Evolutionary conservation across 2,888 invertebrate species (phyloP), one percentile per base, ranked within the genome.

Genomic region (Eupithecia pulchellata): DNA sequence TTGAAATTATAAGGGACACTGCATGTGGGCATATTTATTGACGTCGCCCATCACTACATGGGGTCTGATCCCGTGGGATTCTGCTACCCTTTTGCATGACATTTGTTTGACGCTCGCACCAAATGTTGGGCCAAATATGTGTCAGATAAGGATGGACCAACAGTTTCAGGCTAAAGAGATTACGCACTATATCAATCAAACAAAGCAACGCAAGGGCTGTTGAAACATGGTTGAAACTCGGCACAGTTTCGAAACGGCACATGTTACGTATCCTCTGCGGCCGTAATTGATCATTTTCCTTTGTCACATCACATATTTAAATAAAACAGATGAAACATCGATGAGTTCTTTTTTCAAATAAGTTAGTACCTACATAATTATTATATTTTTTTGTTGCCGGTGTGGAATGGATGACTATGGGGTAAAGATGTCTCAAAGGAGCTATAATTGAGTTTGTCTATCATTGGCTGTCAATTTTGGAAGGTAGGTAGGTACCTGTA

Each of bases 21-120:
- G 80, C 89, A 92, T 93, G 92, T 89, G 92, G 93, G 93, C 86
- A 88, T 80, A 92, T 90, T 61, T 91, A 91, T 91, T 86, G 83
- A 81, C 81, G 78, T 83, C 81, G 82, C 86, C 89, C 90, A 91
- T 91, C 91, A 86, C 93, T 82, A 84, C 89, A 90, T 89, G 93
- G 93, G 93, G 93, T 89, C 89, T 80, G 79, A 82, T 87, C 89
- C 93, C 93, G 92, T 93, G 93, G 92, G 92, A 93, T 86, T 87
- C 81, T 84, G 77, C 75, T 77, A 77, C 92, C 92, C 89, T 92
- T 88, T 79, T 75, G 11, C 66, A 60, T 64, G 62, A 58, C 61
- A 58, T 68, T 64, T 14, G 55, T 61, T 32, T 36, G 11, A 64
- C 62, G 66, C 47, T 55, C 55, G 69, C 60, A 71, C 60, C 47